Evolutionary conservation across 2,888 invertebrate species (phyloP).

Genomic region (Caenorhabditis zanzibari): DNA sequence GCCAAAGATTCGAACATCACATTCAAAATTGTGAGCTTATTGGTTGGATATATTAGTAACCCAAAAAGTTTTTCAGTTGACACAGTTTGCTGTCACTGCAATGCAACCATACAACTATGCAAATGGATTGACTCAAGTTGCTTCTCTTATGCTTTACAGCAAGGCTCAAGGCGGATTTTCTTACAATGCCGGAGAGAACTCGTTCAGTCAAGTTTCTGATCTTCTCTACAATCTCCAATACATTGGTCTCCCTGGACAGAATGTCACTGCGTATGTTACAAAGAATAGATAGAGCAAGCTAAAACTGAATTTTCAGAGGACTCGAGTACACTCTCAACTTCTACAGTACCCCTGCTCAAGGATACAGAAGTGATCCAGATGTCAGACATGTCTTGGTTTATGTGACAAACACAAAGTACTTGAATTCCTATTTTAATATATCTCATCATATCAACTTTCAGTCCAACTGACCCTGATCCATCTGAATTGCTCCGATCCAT

Average conservation of each 20-base stretch:
- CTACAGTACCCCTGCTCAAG: slow-evolving; percentile 62
- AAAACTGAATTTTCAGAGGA: slow-evolving; percentile 48
- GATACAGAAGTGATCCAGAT: slow-evolving; percentile 66
- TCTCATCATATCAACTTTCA: slow-evolving; percentile 56
- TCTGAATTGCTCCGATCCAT: slow-evolving; percentile 57
- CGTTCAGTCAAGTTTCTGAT: slow-evolving; percentile 42
- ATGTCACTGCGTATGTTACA: slow-evolving; percentile 63
- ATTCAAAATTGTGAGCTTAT: slow-evolving; percentile 47
- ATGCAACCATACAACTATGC: slow-evolving; percentile 59
- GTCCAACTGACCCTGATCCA: slow-evolving; percentile 76
- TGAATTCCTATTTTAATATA: no score
- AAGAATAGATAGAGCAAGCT: background rate
- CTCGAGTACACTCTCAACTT: slow-evolving; percentile 66
- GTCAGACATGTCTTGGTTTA: slow-evolving; percentile 76
- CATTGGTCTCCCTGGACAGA: slow-evolving; percentile 65
- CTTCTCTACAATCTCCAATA: slow-evolving; percentile 54
- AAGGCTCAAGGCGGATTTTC: slow-evolving; percentile 67
- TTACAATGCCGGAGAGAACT: slow-evolving; percentile 64
- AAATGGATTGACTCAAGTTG: slow-evolving; percentile 54
- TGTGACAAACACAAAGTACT: slow-evolving; percentile 73
- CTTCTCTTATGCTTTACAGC: slow-evolving; percentile 61
- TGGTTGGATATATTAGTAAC: background rate
- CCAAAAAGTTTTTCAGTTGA: slow-evolving; percentile 48
- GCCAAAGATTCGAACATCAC: slow-evolving; percentile 47
- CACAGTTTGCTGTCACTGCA: slow-evolving; percentile 52